phyloP scores from a whole-genome alignment of 2,113 vertebrate species.

The Marmota monax region DNA sequence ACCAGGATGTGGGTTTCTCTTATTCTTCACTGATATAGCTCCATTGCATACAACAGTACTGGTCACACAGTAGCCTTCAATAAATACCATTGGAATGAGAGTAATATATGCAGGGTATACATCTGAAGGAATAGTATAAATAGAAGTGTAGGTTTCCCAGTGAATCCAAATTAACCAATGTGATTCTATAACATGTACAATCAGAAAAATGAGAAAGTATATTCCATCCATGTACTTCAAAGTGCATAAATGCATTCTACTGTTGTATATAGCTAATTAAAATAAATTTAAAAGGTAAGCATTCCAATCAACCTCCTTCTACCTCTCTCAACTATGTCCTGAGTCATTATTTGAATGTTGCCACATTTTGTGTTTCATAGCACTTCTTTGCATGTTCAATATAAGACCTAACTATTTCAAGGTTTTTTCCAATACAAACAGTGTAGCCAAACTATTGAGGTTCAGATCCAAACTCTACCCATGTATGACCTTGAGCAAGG shows the following conservation, averaged over 20 bases:
- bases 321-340: background rate
- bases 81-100: background rate
- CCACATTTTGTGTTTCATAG: slow-evolving; percentile 24
- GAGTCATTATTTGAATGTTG: background rate
- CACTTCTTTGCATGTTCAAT: background rate
- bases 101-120: background rate
- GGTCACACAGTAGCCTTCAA: background rate
- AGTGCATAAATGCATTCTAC: too few species aligned
- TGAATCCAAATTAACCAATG: background rate
- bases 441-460: background rate
- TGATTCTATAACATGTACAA: too few species aligned
- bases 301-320: background rate
- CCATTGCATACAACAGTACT: background rate
- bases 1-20: background rate
- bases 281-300: background rate
- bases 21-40: background rate
- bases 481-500: background rate
- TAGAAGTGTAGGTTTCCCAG: background rate
- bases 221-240: too few species aligned
- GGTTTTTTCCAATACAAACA: background rate
- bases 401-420: slow-evolving; percentile 17
- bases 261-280: too few species aligned
- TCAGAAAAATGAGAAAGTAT: too few species aligned
- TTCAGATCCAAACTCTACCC: background rate
- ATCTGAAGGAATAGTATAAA: background rate